phyloP scores from a whole-genome alignment of 2,113 vertebrate genomes.

The Engraulis encrasicolus region DNA sequence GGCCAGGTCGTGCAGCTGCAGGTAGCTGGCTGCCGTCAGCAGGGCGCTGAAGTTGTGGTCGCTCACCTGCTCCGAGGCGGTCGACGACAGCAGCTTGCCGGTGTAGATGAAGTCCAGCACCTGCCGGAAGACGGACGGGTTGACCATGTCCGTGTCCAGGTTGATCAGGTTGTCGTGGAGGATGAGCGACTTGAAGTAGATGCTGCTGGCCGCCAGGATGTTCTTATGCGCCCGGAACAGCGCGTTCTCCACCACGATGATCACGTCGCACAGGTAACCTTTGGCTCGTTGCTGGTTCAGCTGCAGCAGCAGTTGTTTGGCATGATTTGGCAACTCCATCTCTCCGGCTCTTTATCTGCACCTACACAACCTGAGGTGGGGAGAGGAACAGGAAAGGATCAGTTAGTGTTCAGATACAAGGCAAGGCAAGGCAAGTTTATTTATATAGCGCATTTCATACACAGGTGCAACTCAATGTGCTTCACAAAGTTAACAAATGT shows the following conservation, averaged over 20 bases:
- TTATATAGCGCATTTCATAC: too few relatives aligned
- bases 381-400: conserved; percentile 1
- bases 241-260: conserved; percentile 91
- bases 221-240: conserved; percentile 92
- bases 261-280: conserved; percentile 91
- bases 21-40: conserved; percentile 92
- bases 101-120: conserved; percentile 93
- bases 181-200: conserved; percentile 91
- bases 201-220: conserved; percentile 90
- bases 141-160: conserved; percentile 91
- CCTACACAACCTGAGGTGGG: conserved; percentile 78
- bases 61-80: conserved; percentile 80
- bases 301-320: conserved; percentile 91
- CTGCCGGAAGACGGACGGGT: conserved; percentile 86
- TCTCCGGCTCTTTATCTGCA: conserved; percentile 81
- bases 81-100: conserved; percentile 86
- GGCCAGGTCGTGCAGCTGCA: conserved; percentile 89
- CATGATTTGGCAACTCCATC: conserved; percentile 94
- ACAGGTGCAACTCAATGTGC: too few relatives aligned
- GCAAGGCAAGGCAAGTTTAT: too few relatives aligned
- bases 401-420: too few relatives aligned
- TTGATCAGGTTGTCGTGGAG: conserved; percentile 92
- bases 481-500: too few relatives aligned
- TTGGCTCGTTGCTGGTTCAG: conserved; percentile 92
- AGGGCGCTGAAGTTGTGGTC: conserved; percentile 89